phyloP scores from a whole-genome alignment of 2,888 invertebrate species.

The Pammene fasciana region DNA sequence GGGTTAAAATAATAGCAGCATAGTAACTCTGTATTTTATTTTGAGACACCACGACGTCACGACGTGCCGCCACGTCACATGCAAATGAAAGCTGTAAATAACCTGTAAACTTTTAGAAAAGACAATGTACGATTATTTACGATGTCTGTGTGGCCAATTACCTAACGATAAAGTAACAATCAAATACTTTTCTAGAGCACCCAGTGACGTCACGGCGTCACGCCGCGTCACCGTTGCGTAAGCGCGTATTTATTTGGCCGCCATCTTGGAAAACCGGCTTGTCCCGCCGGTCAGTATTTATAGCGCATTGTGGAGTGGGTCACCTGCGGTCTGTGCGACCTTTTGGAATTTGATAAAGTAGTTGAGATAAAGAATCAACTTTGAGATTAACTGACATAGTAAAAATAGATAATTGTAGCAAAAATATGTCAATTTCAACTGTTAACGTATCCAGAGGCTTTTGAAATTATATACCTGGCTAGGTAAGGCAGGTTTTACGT shows the following conservation, averaged over 20 bases:
- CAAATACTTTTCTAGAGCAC: slow-evolving; percentile 15
- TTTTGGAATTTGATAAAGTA: not conserved
- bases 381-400: no score
- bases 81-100: not conserved
- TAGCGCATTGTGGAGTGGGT: slow-evolving; percentile 66
- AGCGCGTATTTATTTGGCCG: slow-evolving; percentile 61
- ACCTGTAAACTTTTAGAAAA: not conserved
- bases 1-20: not conserved
- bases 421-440: no score
- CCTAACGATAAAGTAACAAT: slow-evolving; percentile 13
- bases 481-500: no score
- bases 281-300: slow-evolving; percentile 67
- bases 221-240: slow-evolving; percentile 72
- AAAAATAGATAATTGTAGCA: no score
- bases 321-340: slow-evolving; percentile 55
- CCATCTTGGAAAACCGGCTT: slow-evolving; percentile 71
- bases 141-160: slow-evolving; percentile 6
- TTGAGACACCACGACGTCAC: not conserved
- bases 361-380: not conserved
- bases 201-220: slow-evolving; percentile 67
- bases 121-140: slow-evolving; percentile 8
- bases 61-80: not conserved
- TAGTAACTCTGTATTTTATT: not conserved
- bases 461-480: no score
- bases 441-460: no score